Evolutionary conservation across 1,140 invertebrate genomes (phyloP).

Genomic region (Drosophila teissieri): DNA sequence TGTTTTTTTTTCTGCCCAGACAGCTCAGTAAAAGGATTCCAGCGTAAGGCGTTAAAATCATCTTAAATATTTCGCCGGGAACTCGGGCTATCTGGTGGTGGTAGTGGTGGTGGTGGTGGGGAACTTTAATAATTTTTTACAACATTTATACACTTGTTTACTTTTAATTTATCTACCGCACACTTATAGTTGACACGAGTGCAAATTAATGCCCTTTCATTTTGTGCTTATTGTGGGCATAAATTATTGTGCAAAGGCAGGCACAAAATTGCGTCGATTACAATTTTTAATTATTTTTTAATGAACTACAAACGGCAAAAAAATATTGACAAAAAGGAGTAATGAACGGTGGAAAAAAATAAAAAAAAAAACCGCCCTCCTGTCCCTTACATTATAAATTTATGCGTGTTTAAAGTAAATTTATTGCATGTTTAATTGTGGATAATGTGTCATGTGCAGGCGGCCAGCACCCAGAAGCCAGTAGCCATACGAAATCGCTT

Average conservation of each 20-base stretch:
- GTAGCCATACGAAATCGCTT: slow-evolving; percentile 12
- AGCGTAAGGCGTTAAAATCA: slow-evolving; percentile 18
- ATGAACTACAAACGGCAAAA: slow-evolving; percentile 66
- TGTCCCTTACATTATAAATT: slow-evolving; percentile 55
- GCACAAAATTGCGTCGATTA: slow-evolving; percentile 75
- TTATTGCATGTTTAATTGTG: slow-evolving; percentile 75
- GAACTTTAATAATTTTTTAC: slow-evolving; percentile 46
- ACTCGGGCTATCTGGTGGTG: too few relatives aligned
- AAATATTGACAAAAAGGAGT: slow-evolving; percentile 16
- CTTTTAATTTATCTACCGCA: slow-evolving; percentile 76
- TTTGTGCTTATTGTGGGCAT: slow-evolving; percentile 73
- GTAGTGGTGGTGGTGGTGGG: too few relatives aligned
- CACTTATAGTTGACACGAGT: slow-evolving; percentile 74
- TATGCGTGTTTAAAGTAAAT: slow-evolving; percentile 70
- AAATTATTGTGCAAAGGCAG: slow-evolving; percentile 79
- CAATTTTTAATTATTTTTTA: slow-evolving; percentile 82
- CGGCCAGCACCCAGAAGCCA: slow-evolving; percentile 34
- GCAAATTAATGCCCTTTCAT: slow-evolving; percentile 80
- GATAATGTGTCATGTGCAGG: slow-evolving; percentile 47
- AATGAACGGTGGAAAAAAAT: background rate
- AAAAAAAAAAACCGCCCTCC: slow-evolving; percentile 20
- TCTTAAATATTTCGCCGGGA: slow-evolving; percentile 15
- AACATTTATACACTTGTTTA: slow-evolving; percentile 71
- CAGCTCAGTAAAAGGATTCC: slow-evolving; percentile 46
- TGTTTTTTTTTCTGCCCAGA: slow-evolving; percentile 14